Percentiles rank a stretch among this genome's conserved stretches.
Evolutionary conservation across 2,113 vertebrate species (phyloP).

Genomic region (Amblyopsis rosae): DNA sequence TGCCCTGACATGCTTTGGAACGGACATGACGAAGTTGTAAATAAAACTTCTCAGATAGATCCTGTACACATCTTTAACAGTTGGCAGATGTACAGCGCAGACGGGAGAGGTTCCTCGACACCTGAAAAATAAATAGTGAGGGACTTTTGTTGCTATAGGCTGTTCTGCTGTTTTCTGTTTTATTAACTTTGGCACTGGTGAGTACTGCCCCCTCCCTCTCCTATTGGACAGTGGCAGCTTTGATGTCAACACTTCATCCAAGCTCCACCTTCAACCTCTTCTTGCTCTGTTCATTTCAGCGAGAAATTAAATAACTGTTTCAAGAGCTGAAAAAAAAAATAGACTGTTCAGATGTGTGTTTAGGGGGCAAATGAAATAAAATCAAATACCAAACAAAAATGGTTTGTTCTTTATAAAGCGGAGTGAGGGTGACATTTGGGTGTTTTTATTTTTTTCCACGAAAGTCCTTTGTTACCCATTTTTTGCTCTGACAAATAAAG

Average conservation of each 20-base stretch:
- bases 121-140: constrained; percentile 6
- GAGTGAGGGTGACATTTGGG: constrained; percentile 51
- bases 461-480: constrained; percentile 70
- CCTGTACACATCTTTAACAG: constrained; percentile 37
- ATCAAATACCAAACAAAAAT: constrained; percentile 44
- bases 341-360: constrained; percentile 41
- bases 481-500: constrained; percentile 77
- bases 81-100: constrained; percentile 45
- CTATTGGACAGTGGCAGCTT: constrained; percentile 44
- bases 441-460: constrained; percentile 44
- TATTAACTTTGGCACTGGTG: constrained; percentile 39
- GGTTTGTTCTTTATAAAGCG: constrained; percentile 37
- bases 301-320: constrained; percentile 29
- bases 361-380: constrained; percentile 40
- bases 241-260: constrained; percentile 45
- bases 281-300: constrained; percentile 32
- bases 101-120: constrained; percentile 4
- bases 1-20: constrained; percentile 55
- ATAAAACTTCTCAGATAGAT: constrained; percentile 55
- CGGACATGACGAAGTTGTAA: constrained; percentile 53
- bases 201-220: constrained; percentile 42
- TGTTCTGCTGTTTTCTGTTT: constrained; percentile 11
- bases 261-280: constrained; percentile 18
- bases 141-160: constrained; percentile 3
- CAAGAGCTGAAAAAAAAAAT: constrained; percentile 24